phyloP scores from a whole-genome alignment of 2,888 invertebrate species.

The Perdita meconis region DNA sequence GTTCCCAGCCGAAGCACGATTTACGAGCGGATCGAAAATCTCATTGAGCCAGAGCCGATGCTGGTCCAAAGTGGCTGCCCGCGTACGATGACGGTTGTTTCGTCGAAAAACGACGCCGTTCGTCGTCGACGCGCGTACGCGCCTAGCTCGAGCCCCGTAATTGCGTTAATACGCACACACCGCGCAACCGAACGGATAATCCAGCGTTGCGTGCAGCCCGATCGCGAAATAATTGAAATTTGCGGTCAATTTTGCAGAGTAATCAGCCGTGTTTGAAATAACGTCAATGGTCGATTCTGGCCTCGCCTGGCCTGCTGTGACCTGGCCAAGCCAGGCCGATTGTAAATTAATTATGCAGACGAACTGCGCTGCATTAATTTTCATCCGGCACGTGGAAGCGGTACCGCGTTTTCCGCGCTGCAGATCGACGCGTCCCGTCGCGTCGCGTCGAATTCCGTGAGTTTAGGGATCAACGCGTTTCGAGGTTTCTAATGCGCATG shows the following conservation, averaged over 20 bases:
- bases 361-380: slow-evolving; percentile 78
- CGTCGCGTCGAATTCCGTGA: background rate
- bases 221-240: slow-evolving; percentile 82
- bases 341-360: slow-evolving; percentile 82
- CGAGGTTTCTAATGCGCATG: slow-evolving; percentile 5
- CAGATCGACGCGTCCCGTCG: slow-evolving; percentile 9
- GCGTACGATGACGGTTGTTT: slow-evolving; percentile 45
- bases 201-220: slow-evolving; percentile 39
- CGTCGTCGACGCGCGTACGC: slow-evolving; percentile 41
- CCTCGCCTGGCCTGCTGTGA: slow-evolving; percentile 48
- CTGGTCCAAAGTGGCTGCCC: slow-evolving; percentile 49
- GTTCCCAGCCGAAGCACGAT: slow-evolving; percentile 55
- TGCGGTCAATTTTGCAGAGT: slow-evolving; percentile 81
- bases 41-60: slow-evolving; percentile 58
- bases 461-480: background rate
- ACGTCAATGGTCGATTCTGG: slow-evolving; percentile 74
- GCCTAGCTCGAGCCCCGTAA: slow-evolving; percentile 48
- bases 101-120: slow-evolving; percentile 73
- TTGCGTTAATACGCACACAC: slow-evolving; percentile 71
- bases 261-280: slow-evolving; percentile 81
- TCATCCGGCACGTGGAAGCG: slow-evolving; percentile 61
- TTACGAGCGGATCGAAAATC: slow-evolving; percentile 75
- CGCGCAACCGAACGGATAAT: slow-evolving; percentile 34
- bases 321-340: slow-evolving; percentile 39
- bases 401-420: slow-evolving; percentile 5